Conservation (phyloP, 2,797 vertebrate genomes). For the Neosalanx taihuensis region DNA sequence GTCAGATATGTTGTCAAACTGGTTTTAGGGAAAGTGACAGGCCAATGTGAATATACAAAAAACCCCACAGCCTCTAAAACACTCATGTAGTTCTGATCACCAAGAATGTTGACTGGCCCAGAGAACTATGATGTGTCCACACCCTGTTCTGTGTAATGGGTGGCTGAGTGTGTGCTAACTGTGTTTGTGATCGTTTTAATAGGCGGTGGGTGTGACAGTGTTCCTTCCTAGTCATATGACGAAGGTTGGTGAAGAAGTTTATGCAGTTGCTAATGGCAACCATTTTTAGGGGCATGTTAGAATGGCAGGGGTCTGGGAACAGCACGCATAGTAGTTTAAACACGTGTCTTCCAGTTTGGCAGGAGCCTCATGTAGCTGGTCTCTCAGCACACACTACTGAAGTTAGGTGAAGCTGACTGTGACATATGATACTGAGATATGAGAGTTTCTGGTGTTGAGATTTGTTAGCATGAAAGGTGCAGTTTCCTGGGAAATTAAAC, state of each 20-base stretch:
- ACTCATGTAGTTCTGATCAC: neutral
- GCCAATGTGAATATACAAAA: conserved; percentile 7
- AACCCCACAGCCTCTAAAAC: conserved; percentile 23
- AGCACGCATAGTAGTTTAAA: too few species aligned
- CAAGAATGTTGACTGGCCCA: neutral
- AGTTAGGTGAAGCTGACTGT: neutral
- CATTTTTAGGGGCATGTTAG: neutral
- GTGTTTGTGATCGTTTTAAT: neutral
- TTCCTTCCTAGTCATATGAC: neutral
- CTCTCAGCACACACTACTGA: neutral
- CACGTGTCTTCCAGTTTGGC: neutral
- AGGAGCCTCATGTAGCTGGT: neutral
- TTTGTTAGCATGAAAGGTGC: neutral
- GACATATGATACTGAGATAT: neutral
- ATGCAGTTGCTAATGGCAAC: conserved; percentile 16
- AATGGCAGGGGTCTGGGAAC: too few species aligned
- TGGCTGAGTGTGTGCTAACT: neutral
- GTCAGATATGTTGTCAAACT: conserved; percentile 45
- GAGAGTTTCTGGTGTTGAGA: too few species aligned
- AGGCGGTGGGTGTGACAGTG: neutral
- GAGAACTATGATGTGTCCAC: neutral
- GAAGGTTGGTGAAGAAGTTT: neutral
- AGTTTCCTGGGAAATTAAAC: neutral
- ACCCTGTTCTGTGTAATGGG: conserved; percentile 1
- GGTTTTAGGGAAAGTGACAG: conserved; percentile 40